Evolutionary conservation across 1,140 invertebrate species (phyloP), one percentile per base, ranked within the genome.

Genomic region (Halictus rubicundus): DNA sequence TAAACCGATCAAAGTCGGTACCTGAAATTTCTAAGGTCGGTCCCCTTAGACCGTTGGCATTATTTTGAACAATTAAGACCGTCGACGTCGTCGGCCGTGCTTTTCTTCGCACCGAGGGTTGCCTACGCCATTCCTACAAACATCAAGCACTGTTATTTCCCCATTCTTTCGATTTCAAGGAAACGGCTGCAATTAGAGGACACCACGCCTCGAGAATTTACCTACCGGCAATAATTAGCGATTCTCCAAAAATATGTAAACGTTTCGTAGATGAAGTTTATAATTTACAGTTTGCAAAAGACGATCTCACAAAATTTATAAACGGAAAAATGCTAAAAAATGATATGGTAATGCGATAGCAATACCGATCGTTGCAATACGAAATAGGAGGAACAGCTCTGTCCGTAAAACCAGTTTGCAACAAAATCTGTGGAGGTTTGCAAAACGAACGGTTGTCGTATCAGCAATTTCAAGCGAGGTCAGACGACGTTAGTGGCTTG

Each of bases 391-490:
- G 60, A 63, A 77, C 73, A 77, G 49, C 74, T 54, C 74, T 54
- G 66, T 46, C 73, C 27, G 57, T 78, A 83, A 78, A 78, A 57
- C 65, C 52, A 71, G 79, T 84, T 74, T 81, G 79, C 79, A 68
- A 83, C 68, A 83, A 89, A 89, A 90, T 88, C 74, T 83, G 79
- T 87, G 72, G 6, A 85, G 64, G 81, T 88, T 78, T 77, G 86
- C 89, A 89, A 89, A 90, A 90, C 71, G 74, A 82, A 88, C 87
- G 42, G 79, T 83, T 87, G 85, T 87, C 46, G 78, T 73, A 88
- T 89, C 89, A 90, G 89, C 89, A 78, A 89, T 88, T 89, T 88
- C 72, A 72, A 57, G 25, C 66, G 52, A 80, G 86, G 82, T 71
- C 65, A 73, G 76, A 81, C 69, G 82, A 60, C 76, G 79, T 81